Evolutionary conservation across 2,797 vertebrate genomes (phyloP).

Genomic region (Percopsis omiscomaycus): DNA sequence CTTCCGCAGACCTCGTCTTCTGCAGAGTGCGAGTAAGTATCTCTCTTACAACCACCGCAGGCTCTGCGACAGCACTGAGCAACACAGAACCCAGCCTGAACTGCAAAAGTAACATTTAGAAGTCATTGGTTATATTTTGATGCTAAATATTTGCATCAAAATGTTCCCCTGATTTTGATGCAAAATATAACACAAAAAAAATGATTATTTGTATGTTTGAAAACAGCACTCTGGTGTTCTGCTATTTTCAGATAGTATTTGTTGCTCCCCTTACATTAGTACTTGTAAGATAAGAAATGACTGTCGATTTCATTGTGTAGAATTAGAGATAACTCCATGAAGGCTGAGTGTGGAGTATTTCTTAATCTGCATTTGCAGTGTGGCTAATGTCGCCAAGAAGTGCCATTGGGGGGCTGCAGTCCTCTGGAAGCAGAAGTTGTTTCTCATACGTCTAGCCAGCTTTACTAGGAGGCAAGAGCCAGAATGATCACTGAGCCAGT

Average conservation of each 20-base stretch:
- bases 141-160: too few relatives aligned
- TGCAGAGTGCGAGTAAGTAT: conserved; percentile 82
- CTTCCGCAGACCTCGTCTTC: conserved; percentile 66
- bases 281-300: too few relatives aligned
- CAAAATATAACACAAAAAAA: neutral
- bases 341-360: too few relatives aligned
- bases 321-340: too few relatives aligned
- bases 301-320: too few relatives aligned
- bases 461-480: conserved; percentile 35
- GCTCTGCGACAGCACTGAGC: conserved; percentile 70
- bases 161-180: neutral
- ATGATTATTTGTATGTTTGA: too few relatives aligned
- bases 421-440: neutral
- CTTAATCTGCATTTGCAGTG: too few relatives aligned
- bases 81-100: conserved; percentile 84
- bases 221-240: too few relatives aligned
- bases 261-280: too few relatives aligned
- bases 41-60: conserved; percentile 76
- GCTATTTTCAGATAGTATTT: too few relatives aligned
- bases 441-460: conserved; percentile 13
- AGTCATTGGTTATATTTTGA: neutral
- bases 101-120: conserved; percentile 61
- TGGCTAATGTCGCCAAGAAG: too few relatives aligned
- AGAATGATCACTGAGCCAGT: neutral
- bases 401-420: neutral